phyloP scores from a whole-genome alignment of 2,888 invertebrate species.

The Pachymerium ferrugineum region DNA sequence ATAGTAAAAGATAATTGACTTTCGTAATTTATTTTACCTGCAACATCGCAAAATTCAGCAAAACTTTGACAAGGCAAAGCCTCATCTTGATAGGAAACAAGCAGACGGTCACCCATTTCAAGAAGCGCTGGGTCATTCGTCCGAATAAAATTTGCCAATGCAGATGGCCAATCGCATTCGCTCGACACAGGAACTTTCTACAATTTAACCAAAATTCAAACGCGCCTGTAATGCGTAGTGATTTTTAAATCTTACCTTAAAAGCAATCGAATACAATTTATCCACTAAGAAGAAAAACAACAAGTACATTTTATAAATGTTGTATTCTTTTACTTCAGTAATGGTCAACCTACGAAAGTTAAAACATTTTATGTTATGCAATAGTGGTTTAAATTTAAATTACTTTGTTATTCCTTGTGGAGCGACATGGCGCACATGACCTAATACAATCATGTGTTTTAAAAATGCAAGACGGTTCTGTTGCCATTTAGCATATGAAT shows the following conservation, averaged over 20 bases:
- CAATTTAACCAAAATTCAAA: slow-evolving; percentile 23
- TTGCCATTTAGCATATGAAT: slow-evolving; percentile 72
- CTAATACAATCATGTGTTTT: slow-evolving; percentile 67
- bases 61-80: slow-evolving; percentile 83
- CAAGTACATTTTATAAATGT: slow-evolving; percentile 76
- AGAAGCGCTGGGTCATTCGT: slow-evolving; percentile 86
- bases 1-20: background rate
- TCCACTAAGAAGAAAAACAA: slow-evolving; percentile 81
- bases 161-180: slow-evolving; percentile 76
- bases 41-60: slow-evolving; percentile 87
- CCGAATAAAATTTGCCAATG: slow-evolving; percentile 85
- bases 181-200: slow-evolving; percentile 32
- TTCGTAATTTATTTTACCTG: slow-evolving; percentile 57
- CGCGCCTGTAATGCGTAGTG: too few relatives aligned
- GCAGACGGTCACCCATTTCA: slow-evolving; percentile 77
- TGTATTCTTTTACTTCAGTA: slow-evolving; percentile 56
- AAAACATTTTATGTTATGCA: too few relatives aligned
- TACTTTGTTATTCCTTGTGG: slow-evolving; percentile 54
- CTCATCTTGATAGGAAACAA: slow-evolving; percentile 78
- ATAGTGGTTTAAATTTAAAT: too few relatives aligned
- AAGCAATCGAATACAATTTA: slow-evolving; percentile 74
- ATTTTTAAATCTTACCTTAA: slow-evolving; percentile 67
- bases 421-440: slow-evolving; percentile 65
- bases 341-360: slow-evolving; percentile 42
- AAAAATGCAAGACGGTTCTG: slow-evolving; percentile 64